These are phyloP conservation scores for Muschampia plurimacula DNA, from an alignment of 2,888 invertebrate genomes.

Conservation along the genomic window DNA sequence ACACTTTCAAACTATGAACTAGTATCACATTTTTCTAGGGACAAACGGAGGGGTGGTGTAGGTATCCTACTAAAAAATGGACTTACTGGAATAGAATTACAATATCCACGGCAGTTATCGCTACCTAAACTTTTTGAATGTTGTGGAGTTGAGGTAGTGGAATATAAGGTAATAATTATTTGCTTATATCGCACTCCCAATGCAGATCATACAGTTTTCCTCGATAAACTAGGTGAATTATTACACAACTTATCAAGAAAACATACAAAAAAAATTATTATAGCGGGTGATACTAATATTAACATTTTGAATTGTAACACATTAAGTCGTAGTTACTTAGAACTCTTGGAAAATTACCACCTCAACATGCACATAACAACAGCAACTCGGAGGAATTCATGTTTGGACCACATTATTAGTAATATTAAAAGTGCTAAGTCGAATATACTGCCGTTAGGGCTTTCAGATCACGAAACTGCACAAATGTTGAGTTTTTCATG, in stretches of 20 bases:
- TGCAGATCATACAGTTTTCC: not conserved
- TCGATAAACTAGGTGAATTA: not conserved
- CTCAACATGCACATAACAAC: conserved; percentile 29
- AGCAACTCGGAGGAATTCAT: conserved; percentile 36
- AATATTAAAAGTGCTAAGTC: conserved; percentile 8
- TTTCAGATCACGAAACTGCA: conserved; percentile 18
- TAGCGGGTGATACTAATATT: conserved; percentile 16
- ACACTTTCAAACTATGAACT: conserved; percentile 13
- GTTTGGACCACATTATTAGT: conserved; percentile 40
- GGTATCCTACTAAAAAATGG: conserved; percentile 35
- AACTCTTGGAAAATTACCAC: conserved; percentile 24
- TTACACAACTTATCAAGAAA: not conserved
- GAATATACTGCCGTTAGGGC: not conserved
- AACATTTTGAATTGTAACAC: conserved; percentile 8
- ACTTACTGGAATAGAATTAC: not conserved
- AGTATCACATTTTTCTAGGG: conserved; percentile 28
- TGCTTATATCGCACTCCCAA: conserved; percentile 14
- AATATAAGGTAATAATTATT: conserved; percentile 9
- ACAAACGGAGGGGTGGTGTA: conserved; percentile 35
- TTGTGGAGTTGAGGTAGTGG: conserved; percentile 4
- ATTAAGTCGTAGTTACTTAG: not conserved
- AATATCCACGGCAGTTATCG: not conserved
- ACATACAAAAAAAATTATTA: not conserved
- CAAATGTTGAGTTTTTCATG: not conserved
- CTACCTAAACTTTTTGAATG: conserved; percentile 15